Evolutionary conservation across 2,797 vertebrate genomes (phyloP).

Genomic region (Takifugu rubripes): DNA sequence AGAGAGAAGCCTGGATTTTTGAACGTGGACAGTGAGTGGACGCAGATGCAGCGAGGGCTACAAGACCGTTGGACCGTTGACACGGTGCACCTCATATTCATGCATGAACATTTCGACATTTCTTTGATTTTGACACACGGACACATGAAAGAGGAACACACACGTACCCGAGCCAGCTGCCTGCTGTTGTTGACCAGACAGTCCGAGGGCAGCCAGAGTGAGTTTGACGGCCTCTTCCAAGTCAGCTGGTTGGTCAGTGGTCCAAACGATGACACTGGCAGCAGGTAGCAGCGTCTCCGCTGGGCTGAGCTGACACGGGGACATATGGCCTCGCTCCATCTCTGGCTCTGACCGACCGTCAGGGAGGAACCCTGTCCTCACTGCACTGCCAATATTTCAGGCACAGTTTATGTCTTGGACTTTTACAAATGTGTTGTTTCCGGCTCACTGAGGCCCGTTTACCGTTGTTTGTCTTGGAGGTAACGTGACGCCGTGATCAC

Average conservation of each 20-base stretch:
- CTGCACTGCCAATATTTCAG: slow-evolving; percentile 1
- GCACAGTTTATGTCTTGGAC: too few relatives aligned
- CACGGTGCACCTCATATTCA: too few relatives aligned
- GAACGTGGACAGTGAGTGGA: not conserved
- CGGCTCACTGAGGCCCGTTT: too few relatives aligned
- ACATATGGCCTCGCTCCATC: slow-evolving; percentile 58
- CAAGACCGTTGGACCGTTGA: too few relatives aligned
- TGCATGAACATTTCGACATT: not conserved
- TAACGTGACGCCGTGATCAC: too few relatives aligned
- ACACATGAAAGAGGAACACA: slow-evolving; percentile 1
- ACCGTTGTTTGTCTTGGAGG: too few relatives aligned
- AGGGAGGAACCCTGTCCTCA: slow-evolving; percentile 13
- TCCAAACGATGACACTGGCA: slow-evolving; percentile 57
- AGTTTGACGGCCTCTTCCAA: slow-evolving; percentile 42
- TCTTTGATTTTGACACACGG: not conserved
- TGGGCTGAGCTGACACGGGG: slow-evolving; percentile 40
- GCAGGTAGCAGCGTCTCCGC: slow-evolving; percentile 40
- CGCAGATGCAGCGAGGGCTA: not conserved
- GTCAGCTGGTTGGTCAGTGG: slow-evolving; percentile 41
- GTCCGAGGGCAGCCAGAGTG: slow-evolving; percentile 42
- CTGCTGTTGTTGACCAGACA: slow-evolving; percentile 31
- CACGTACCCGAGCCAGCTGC: slow-evolving; percentile 21
- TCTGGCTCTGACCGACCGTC: slow-evolving; percentile 27
- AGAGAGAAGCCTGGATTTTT: not conserved
- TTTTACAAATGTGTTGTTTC: too few relatives aligned